A percentile compares a stretch with the other conserved stretches of the same genome.
Conservation (phyloP, 2,113 vertebrate species). For the Illadopsis cleaveri region DNA sequence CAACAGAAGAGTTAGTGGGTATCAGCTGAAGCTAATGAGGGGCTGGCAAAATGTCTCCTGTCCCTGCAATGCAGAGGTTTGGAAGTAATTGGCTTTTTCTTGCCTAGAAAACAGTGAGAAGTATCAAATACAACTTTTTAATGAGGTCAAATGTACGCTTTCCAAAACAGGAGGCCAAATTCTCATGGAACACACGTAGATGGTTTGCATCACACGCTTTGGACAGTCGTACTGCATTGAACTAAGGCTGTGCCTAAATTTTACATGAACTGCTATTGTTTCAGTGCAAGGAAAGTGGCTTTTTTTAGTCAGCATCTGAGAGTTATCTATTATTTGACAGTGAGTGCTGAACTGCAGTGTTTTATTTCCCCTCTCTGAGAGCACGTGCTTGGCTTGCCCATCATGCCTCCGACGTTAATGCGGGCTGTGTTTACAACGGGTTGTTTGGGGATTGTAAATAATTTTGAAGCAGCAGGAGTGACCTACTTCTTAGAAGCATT, state of each 20-base stretch:
- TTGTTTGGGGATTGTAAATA: slow-evolving; percentile 9
- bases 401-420: neutral
- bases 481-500: slow-evolving; percentile 69
- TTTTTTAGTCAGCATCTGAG: fast-evolving
- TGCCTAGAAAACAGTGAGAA: neutral
- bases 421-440: neutral
- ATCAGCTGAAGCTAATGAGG: neutral
- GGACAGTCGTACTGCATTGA: fast-evolving
- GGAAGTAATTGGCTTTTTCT: neutral
- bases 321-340: neutral
- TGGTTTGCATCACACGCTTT: fast-evolving
- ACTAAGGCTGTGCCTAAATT: fast-evolving
- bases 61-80: neutral
- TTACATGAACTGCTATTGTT: fast-evolving
- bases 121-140: neutral
- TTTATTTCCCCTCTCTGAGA: neutral
- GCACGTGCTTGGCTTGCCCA: neutral
- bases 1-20: neutral
- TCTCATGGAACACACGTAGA: fast-evolving
- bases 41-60: neutral
- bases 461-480: slow-evolving; percentile 60
- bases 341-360: neutral
- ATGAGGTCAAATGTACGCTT: fast-evolving
- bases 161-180: neutral
- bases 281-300: neutral